These are phyloP conservation scores for Gallinago undulata DNA, from an alignment of 2,113 vertebrate genomes.

Conservation along the genomic window DNA sequence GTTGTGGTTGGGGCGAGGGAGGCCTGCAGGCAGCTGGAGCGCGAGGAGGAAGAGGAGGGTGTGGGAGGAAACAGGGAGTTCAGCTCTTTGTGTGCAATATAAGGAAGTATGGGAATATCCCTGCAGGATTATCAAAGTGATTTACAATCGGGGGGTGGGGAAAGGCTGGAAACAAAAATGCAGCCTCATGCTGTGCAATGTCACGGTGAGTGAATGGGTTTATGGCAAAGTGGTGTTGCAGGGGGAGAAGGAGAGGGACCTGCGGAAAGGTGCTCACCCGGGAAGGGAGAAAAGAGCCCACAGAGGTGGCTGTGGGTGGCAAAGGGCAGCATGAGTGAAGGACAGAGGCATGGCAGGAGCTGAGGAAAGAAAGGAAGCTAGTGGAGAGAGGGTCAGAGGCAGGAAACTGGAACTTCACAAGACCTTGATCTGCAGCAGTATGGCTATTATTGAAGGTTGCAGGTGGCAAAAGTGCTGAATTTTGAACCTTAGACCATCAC, in stretches of 20 bases:
- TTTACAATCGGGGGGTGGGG: not conserved
- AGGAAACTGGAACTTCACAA: not conserved
- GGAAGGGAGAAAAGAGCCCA: not conserved
- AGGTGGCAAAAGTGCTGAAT: not conserved
- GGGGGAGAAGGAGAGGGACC: not conserved
- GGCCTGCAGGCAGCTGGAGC: not conserved
- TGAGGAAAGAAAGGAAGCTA: not conserved
- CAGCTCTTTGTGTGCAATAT: not conserved
- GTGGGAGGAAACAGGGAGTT: conserved; percentile 12
- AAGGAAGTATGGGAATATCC: conserved; percentile 41
- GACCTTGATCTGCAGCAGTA: not conserved
- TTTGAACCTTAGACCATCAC: not conserved
- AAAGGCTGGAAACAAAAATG: not conserved
- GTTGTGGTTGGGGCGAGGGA: not conserved
- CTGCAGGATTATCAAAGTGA: not conserved
- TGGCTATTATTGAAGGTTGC: not conserved
- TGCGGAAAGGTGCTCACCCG: fast-evolving
- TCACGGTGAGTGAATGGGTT: not conserved
- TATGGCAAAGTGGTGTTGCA: not conserved
- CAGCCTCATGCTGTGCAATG: not conserved
- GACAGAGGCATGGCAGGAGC: not conserved
- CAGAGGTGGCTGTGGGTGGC: fast-evolving
- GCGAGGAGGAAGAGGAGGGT: not conserved
- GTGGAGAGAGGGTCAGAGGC: not conserved
- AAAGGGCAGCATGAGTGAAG: not conserved